phyloP scores from a whole-genome alignment of 1,140 invertebrate species.

The Neocloeon triangulifer region DNA sequence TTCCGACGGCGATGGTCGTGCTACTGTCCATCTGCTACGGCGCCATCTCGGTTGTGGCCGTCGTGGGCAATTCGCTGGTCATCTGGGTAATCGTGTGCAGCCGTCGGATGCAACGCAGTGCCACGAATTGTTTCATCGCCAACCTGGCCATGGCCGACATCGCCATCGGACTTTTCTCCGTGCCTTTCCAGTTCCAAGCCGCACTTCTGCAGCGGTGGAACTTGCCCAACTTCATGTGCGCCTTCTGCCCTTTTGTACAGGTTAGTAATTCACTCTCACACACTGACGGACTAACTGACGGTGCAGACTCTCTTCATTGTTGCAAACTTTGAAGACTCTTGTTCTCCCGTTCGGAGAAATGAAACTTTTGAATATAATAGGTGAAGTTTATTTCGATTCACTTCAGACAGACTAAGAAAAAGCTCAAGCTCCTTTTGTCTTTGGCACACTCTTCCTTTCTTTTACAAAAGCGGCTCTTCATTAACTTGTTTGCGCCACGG shows the following conservation, averaged over 20 bases:
- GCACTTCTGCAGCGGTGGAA: slow-evolving; percentile 59
- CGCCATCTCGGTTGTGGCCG: slow-evolving; percentile 25
- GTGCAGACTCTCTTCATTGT: too few relatives aligned
- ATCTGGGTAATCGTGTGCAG: slow-evolving; percentile 24
- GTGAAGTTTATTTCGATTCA: too few relatives aligned
- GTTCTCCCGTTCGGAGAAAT: too few relatives aligned
- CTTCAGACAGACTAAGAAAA: too few relatives aligned
- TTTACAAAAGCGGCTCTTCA: too few relatives aligned
- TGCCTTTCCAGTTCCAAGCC: slow-evolving; percentile 69
- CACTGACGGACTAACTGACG: too few relatives aligned
- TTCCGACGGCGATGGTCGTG: slow-evolving; percentile 22
- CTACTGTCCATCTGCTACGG: slow-evolving; percentile 30
- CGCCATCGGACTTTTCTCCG: slow-evolving; percentile 50
- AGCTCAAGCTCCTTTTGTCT: too few relatives aligned
- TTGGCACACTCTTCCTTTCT: too few relatives aligned
- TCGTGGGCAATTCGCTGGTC: slow-evolving; percentile 29
- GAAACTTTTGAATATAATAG: too few relatives aligned
- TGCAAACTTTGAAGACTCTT: too few relatives aligned
- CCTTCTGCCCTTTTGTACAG: slow-evolving; percentile 54
- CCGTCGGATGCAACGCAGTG: slow-evolving; percentile 19
- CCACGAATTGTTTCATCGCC: slow-evolving; percentile 57
- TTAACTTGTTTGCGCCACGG: too few relatives aligned
- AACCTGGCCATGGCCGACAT: slow-evolving; percentile 57
- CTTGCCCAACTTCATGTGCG: slow-evolving; percentile 60
- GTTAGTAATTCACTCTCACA: slow-evolving; percentile 11